phyloP scores from a whole-genome alignment of 2,888 invertebrate species.

The Rhimphoctona megacephalus region DNA sequence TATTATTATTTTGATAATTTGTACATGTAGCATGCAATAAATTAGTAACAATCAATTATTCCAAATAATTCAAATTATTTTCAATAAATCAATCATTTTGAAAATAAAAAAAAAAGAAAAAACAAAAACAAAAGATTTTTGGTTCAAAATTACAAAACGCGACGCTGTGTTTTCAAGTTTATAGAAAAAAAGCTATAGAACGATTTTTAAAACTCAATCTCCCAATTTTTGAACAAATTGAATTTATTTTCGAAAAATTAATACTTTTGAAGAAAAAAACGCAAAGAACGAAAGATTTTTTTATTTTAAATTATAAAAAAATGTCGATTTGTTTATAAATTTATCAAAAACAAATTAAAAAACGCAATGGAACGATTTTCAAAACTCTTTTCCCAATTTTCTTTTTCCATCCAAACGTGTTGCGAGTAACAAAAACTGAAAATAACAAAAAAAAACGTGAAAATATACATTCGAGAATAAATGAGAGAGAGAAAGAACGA shows the following conservation, averaged over 20 bases:
- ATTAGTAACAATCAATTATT: conserved; percentile 31
- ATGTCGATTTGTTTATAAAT: background rate
- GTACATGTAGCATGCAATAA: conserved; percentile 27
- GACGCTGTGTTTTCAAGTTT: background rate
- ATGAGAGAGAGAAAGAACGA: conserved; percentile 20
- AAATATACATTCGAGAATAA: conserved; percentile 49
- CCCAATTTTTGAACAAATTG: background rate
- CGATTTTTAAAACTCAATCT: background rate
- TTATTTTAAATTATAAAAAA: background rate
- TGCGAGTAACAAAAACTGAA: conserved; percentile 3
- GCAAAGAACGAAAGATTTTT: background rate
- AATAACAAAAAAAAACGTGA: conserved; percentile 7
- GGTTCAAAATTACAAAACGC: background rate
- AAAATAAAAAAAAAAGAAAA: background rate
- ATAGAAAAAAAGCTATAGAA: background rate
- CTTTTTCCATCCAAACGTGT: background rate
- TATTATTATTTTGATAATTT: conserved; percentile 1
- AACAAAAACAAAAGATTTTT: background rate
- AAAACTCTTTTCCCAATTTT: background rate
- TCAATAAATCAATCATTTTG: background rate
- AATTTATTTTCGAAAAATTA: background rate
- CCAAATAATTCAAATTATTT: background rate
- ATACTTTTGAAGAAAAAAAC: background rate
- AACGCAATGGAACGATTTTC: background rate
- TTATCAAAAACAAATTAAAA: background rate